Evolutionary conservation across 2,797 vertebrate species (phyloP).

Genomic region (Cichlasoma orientale): DNA sequence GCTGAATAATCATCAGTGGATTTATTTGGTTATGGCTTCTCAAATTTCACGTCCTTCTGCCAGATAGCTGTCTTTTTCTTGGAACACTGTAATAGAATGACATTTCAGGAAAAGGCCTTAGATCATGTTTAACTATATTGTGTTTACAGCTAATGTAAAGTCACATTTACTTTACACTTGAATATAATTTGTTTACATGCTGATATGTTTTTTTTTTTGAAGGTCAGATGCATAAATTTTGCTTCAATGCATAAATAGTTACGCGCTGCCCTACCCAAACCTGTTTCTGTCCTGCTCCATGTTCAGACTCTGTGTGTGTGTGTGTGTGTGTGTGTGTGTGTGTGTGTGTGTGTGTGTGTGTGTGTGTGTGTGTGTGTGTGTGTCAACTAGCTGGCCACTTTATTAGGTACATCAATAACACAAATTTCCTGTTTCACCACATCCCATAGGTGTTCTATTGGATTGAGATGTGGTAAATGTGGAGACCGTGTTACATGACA

Average conservation of each 20-base stretch:
- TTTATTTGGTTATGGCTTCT: conserved; percentile 71
- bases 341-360: background rate
- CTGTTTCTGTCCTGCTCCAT: conserved; percentile 29
- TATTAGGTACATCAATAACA: background rate
- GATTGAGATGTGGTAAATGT: background rate
- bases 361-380: no score
- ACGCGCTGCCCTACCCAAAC: conserved; percentile 18
- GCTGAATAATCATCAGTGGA: conserved; percentile 62
- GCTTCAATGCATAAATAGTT: conserved; percentile 16
- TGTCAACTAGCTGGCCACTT: background rate
- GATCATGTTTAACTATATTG: conserved; percentile 35
- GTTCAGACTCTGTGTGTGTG: conserved; percentile 12
- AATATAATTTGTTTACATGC: background rate
- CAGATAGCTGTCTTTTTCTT: conserved; percentile 43
- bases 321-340: background rate
- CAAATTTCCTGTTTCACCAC: background rate
- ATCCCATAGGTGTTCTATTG: background rate
- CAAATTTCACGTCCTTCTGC: conserved; percentile 55
- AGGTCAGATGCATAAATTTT: conserved; percentile 23
- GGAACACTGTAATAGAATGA: conserved; percentile 28
- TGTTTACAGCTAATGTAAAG: conserved; percentile 11
- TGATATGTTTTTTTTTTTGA: conserved; percentile 5
- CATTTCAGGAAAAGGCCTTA: conserved; percentile 23
- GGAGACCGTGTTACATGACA: background rate
- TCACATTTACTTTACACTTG: conserved; percentile 18